Base-by-base conservation (phyloP, 1,140 invertebrate species). In the Spodoptera frugiperda region DNA sequence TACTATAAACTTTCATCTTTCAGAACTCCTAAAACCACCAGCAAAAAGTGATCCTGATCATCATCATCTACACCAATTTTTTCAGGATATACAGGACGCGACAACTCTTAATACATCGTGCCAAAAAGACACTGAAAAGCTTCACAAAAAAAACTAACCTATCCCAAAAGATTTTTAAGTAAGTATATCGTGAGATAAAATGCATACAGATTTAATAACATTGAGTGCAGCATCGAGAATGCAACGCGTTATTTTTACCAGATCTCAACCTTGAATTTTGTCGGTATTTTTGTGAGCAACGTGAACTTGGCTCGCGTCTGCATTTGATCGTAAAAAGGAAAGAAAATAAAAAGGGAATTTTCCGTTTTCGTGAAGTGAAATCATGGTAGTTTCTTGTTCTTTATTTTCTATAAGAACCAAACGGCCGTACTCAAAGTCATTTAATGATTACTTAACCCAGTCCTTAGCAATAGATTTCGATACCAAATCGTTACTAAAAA, bases 271-370 rank as follows among this genome's bases (percentile, higher is more conserved):
- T 91, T 90, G 89, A 90, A 91, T 86, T 91, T 91, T 91, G 83
- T 81, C 79, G 78, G 80, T 91, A 91, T 91, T 91, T 91, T 91
- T 91, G 90, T 86, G 84, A 86, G 84, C 87, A 88, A 81, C 87
- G 81, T 87, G 87, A 86, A 83, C 82, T 89, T 91, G 89, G 89
- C 82, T 79, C 53, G 53, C 19, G 72, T 25, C 57, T 53, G 46
- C 49, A 53, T 75, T 75, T 63, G 57, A 65, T 53, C 46, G 71
- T 30, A 49, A 73, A 73, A 73, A 73, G 25, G 17, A 33, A 33
- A 33, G 21, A 30, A 17, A 33, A 68, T 3, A 30, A n/a, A 39
- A 39, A 39, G 33, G 48, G 14, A 17, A 33, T 53, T 68, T 68
- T 53, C 44, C 12, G 9, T 19, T 63, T 63, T 33, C 30, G 0